A percentile compares a stretch with the other conserved stretches of the same genome.
Evolutionary conservation across 2,113 vertebrate species (phyloP).

Genomic region (Leucopsar rothschildi): DNA sequence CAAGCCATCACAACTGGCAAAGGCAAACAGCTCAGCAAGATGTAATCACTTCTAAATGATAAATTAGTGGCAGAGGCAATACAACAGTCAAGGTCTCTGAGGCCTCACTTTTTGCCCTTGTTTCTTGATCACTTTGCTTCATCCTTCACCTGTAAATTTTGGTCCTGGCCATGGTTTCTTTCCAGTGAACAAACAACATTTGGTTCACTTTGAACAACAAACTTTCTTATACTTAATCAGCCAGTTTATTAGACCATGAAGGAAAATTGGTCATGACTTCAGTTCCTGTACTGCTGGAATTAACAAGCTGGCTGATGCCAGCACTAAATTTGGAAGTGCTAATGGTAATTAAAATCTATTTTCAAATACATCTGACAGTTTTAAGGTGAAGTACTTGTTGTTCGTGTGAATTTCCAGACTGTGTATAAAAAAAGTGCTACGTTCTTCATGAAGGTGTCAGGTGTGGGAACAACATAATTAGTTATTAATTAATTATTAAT

Average conservation of each 20-base stretch:
- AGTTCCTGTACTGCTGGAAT: constrained; percentile 47
- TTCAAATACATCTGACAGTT: constrained; percentile 45
- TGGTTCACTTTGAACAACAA: constrained; percentile 24
- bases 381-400: constrained; percentile 53
- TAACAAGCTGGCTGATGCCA: constrained; percentile 46
- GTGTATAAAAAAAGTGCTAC: background rate
- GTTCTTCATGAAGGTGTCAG: background rate
- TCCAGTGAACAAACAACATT: background rate
- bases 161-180: background rate
- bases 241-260: constrained; percentile 46
- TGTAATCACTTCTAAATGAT: background rate
- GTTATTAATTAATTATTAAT: constrained; percentile 3
- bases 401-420: constrained; percentile 19
- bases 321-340: constrained; percentile 54
- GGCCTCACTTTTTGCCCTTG: background rate
- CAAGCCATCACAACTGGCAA: background rate
- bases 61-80: background rate
- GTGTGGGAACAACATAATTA: background rate
- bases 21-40: background rate
- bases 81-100: background rate
- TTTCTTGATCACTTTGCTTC: background rate
- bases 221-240: constrained; percentile 41
- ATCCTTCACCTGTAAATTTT: background rate
- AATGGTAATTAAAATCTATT: constrained; percentile 67
- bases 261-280: constrained; percentile 56